Percentiles rank a stretch among this genome's conserved stretches.
Evolutionary conservation across 2,888 invertebrate species (phyloP).

Genomic region (Orthosia incerta): DNA sequence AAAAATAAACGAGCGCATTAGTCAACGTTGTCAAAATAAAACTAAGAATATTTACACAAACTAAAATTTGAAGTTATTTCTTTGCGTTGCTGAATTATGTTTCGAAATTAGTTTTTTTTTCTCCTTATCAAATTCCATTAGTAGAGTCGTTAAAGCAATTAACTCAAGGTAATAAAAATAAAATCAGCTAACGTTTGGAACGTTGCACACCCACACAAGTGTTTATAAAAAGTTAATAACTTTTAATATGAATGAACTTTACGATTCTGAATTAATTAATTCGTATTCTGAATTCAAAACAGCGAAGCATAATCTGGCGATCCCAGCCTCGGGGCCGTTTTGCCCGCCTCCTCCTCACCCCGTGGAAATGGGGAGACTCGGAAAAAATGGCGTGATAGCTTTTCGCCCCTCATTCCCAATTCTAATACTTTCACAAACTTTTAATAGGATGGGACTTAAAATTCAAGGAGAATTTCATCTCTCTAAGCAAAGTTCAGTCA

Average conservation of each 20-base stretch:
- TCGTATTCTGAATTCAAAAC: slow-evolving; percentile 83
- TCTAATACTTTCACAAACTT: slow-evolving; percentile 90
- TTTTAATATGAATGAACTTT: slow-evolving; percentile 77
- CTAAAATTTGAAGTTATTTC: slow-evolving; percentile 70
- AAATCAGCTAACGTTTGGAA: slow-evolving; percentile 59
- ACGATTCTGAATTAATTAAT: slow-evolving; percentile 79
- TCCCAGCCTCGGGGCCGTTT: slow-evolving; percentile 72
- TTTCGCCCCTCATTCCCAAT: slow-evolving; percentile 89
- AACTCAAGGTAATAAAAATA: slow-evolving; percentile 68
- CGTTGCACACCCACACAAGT: slow-evolving; percentile 62
- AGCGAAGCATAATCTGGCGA: slow-evolving; percentile 81
- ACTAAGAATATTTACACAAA: slow-evolving; percentile 82
- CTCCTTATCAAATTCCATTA: slow-evolving; percentile 67
- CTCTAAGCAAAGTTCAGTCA: slow-evolving; percentile 81
- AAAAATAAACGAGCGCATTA: slow-evolving; percentile 90
- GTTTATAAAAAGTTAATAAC: slow-evolving; percentile 75
- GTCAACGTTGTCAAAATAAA: slow-evolving; percentile 90
- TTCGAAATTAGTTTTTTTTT: slow-evolving; percentile 63
- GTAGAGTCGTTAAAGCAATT: slow-evolving; percentile 68
- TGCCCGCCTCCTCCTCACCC: slow-evolving; percentile 68
- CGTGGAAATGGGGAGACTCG: slow-evolving; percentile 74
- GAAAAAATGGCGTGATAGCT: slow-evolving; percentile 88
- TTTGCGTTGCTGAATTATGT: slow-evolving; percentile 63
- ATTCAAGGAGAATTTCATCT: slow-evolving; percentile 87
- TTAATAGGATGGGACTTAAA: slow-evolving; percentile 90